These are phyloP conservation scores for Bemisia tabaci DNA, from an alignment of 1,140 invertebrate species.

Conservation along the genomic window DNA sequence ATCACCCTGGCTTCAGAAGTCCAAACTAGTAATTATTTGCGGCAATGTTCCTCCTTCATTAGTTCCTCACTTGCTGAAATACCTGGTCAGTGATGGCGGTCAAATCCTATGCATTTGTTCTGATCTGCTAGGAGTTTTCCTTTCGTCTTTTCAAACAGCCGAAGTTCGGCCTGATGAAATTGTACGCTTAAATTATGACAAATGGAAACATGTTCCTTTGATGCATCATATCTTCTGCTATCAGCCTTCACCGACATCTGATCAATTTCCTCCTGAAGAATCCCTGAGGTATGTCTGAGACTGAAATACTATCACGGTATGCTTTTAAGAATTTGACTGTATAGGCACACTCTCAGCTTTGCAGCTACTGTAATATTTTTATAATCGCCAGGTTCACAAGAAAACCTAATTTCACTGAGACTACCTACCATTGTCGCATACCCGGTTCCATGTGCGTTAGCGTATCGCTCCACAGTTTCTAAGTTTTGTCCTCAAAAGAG, in stretches of 20 bases:
- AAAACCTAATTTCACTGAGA: too few species aligned
- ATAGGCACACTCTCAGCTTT: too few species aligned
- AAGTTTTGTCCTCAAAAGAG: too few species aligned
- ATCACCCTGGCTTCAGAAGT: conserved; percentile 54
- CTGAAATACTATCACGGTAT: conserved; percentile 2
- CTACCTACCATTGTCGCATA: background rate
- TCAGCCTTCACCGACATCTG: conserved; percentile 62
- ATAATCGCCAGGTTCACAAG: background rate
- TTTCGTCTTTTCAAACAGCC: conserved; percentile 58
- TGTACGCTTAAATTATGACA: conserved; percentile 64
- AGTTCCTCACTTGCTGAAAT: conserved; percentile 51
- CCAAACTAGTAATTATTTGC: conserved; percentile 59
- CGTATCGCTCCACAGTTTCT: too few species aligned
- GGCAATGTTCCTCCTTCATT: conserved; percentile 50
- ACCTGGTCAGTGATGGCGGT: conserved; percentile 50
- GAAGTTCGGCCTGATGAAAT: conserved; percentile 69
- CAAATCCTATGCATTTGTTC: conserved; percentile 69
- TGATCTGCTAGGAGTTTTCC: conserved; percentile 57
- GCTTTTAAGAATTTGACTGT: background rate
- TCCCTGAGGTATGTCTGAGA: conserved; percentile 2
- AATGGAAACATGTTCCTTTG: conserved; percentile 67
- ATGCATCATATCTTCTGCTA: conserved; percentile 80
- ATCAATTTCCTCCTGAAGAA: conserved; percentile 55
- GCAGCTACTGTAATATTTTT: too few species aligned
- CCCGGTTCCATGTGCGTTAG: too few species aligned